A percentile compares a stretch with the other conserved stretches of the same genome.
Conservation (phyloP, 2,797 vertebrate genomes). For the Sebastes trivittatus region DNA sequence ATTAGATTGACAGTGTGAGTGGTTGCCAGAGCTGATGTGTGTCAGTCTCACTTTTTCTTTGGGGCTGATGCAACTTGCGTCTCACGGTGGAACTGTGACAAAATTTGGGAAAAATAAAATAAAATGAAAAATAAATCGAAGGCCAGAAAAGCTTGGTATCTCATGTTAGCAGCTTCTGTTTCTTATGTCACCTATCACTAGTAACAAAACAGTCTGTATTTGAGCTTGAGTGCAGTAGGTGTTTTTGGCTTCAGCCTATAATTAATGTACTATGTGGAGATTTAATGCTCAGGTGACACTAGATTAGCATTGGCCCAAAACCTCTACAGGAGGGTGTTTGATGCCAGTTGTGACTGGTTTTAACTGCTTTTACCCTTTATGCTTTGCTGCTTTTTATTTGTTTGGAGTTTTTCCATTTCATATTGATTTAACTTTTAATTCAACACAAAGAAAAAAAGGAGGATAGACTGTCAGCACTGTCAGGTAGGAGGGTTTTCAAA, state of each 20-base stretch:
- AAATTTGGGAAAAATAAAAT: background rate
- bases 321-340: background rate
- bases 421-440: background rate
- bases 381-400: background rate
- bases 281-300: conserved; percentile 5
- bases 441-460: background rate
- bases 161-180: conserved; percentile 23
- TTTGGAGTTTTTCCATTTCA: background rate
- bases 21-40: conserved; percentile 32
- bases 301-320: background rate
- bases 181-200: conserved; percentile 4
- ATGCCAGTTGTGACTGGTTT: background rate
- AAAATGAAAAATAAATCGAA: background rate
- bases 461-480: background rate
- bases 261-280: background rate
- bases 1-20: conserved; percentile 20
- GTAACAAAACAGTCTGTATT: background rate
- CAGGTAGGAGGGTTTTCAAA: background rate
- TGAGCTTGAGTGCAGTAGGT: conserved; percentile 4
- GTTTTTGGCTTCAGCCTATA: conserved; percentile 21
- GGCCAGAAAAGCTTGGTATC: conserved; percentile 26
- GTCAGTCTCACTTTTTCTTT: conserved; percentile 31
- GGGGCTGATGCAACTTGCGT: conserved; percentile 24
- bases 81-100: conserved; percentile 5
- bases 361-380: background rate